Conservation (phyloP, 2,888 invertebrate genomes). For the Nomada flava region DNA sequence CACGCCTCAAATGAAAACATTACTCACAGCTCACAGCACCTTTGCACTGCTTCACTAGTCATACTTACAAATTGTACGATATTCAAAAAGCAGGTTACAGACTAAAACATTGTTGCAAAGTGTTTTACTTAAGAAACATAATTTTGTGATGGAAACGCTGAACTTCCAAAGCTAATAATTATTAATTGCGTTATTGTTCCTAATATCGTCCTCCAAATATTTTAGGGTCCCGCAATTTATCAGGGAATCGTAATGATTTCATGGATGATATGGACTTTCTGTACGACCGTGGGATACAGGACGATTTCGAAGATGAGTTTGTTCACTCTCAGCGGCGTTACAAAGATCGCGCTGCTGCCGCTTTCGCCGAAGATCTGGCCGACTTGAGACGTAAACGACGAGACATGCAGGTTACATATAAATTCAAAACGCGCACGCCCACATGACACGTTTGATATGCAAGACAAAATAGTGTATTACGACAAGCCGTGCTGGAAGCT, state of each 20-base stretch:
- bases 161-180: no score
- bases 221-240: conserved; percentile 80
- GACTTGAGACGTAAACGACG: conserved; percentile 80
- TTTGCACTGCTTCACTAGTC: neutral
- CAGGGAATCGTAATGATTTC: conserved; percentile 72
- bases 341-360: conserved; percentile 80
- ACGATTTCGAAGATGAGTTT: conserved; percentile 77
- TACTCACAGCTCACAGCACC: neutral
- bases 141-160: neutral
- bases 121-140: neutral
- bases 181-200: neutral
- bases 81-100: neutral
- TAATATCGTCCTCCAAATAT: conserved; percentile 46
- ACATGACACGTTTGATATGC: no score
- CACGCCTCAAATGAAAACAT: neutral
- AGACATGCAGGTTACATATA: conserved; percentile 79
- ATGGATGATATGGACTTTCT: conserved; percentile 78
- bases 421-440: neutral
- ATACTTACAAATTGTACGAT: neutral
- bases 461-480: no score
- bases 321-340: conserved; percentile 76
- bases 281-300: conserved; percentile 72
- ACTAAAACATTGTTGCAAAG: neutral
- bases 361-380: conserved; percentile 82
- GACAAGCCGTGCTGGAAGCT: no score